Percentiles rank a stretch among this genome's conserved stretches.
Conservation (phyloP, 2,113 vertebrate species). For the Gobius niger region DNA sequence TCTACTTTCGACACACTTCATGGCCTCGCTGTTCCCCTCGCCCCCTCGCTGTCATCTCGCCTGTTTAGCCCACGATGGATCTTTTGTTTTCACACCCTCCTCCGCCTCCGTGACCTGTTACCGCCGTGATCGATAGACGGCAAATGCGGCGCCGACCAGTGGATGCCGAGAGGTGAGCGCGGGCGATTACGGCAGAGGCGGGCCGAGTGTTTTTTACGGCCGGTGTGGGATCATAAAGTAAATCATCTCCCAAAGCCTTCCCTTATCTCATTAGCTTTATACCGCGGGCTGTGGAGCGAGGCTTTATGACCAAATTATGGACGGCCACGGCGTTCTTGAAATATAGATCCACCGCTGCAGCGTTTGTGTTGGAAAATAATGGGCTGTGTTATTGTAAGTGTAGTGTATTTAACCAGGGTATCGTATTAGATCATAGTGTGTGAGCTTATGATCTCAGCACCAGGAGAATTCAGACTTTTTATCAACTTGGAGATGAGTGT, state of each 20-base stretch:
- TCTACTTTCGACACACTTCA: slow-evolving; percentile 1
- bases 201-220: slow-evolving; percentile 18
- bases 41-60: slow-evolving; percentile 10
- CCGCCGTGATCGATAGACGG: slow-evolving; percentile 50
- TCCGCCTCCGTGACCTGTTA: slow-evolving; percentile 36
- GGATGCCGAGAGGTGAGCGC: slow-evolving; percentile 36
- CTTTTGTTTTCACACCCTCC: slow-evolving; percentile 12
- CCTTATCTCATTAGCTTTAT: background rate
- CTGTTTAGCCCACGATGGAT: slow-evolving; percentile 28
- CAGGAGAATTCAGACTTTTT: too few species aligned
- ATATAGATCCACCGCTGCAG: background rate
- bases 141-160: slow-evolving; percentile 21
- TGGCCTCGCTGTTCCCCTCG: background rate
- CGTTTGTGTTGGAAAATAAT: background rate
- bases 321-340: background rate
- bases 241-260: background rate
- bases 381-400: background rate
- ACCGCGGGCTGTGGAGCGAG: background rate
- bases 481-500: too few species aligned
- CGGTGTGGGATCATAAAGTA: background rate
- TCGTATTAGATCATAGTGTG: too few species aligned
- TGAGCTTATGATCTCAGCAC: too few species aligned
- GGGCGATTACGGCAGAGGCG: slow-evolving; percentile 35
- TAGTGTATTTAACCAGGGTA: background rate
- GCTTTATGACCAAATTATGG: slow-evolving; percentile 4